Percentiles rank a stretch among this genome's conserved stretches.
These are phyloP conservation scores for Trichogramma pretiosum DNA, from an alignment of 1,140 invertebrate species.

Conservation along the genomic window DNA sequence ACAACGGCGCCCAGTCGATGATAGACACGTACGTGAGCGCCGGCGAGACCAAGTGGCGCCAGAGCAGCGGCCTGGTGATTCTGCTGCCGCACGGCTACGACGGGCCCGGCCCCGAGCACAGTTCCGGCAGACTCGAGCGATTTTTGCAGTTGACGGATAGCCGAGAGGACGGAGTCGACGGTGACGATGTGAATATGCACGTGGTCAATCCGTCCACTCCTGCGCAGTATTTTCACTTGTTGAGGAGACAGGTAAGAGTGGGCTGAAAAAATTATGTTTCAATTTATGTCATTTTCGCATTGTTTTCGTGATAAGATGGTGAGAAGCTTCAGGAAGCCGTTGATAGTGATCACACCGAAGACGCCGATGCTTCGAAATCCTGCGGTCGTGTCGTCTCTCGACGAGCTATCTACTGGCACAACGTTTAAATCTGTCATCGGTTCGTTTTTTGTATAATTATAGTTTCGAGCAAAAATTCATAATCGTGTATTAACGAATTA, in stretches of 20 bases:
- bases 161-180: conserved; percentile 67
- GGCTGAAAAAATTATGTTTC: too few relatives aligned
- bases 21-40: conserved; percentile 87
- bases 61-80: conserved; percentile 81
- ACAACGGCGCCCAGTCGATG: conserved; percentile 94
- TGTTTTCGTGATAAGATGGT: too few relatives aligned
- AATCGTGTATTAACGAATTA: too few relatives aligned
- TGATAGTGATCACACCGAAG: conserved; percentile 85
- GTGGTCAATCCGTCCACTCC: conserved; percentile 90
- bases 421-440: conserved; percentile 76
- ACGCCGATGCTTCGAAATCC: conserved; percentile 72
- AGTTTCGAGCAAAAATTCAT: too few relatives aligned
- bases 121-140: conserved; percentile 84
- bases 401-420: conserved; percentile 72
- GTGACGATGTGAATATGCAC: conserved; percentile 80
- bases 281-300: too few relatives aligned
- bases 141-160: conserved; percentile 87
- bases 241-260: conserved; percentile 73
- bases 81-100: conserved; percentile 95
- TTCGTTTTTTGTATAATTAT: too few relatives aligned
- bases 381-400: conserved; percentile 65
- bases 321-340: conserved; percentile 84
- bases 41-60: conserved; percentile 94
- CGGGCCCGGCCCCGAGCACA: conserved; percentile 94
- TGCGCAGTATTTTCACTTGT: conserved; percentile 94